These are phyloP conservation scores for Virgularia gustaviana DNA, from an alignment of 92 coral and sea anemone genomes.

Conservation along the genomic window DNA sequence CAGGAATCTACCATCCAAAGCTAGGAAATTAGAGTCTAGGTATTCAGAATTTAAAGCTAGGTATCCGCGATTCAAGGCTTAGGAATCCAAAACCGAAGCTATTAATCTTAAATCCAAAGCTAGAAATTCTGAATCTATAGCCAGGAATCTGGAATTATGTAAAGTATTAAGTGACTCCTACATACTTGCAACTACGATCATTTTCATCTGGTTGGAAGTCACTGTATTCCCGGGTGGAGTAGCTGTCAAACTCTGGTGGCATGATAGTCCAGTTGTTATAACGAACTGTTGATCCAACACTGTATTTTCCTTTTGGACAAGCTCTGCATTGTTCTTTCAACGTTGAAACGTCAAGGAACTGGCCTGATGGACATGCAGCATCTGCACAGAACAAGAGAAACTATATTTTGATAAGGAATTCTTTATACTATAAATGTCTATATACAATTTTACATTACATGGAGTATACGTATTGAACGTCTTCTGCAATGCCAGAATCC, in stretches of 20 bases:
- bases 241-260: conserved; percentile 87
- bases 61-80: no score
- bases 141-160: no score
- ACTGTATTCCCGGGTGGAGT: conserved; percentile 49
- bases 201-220: conserved; percentile 53
- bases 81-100: no score
- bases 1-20: no score
- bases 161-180: no score
- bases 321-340: conserved; percentile 71
- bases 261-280: conserved; percentile 72
- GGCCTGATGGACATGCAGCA: conserved; percentile 73
- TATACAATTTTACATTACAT: no score
- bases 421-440: not conserved
- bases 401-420: not conserved
- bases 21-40: no score
- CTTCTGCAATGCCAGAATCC: no score
- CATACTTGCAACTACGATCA: conserved; percentile 76
- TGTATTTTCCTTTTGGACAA: conserved; percentile 82
- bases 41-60: no score
- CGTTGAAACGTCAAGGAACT: conserved; percentile 74
- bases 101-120: no score
- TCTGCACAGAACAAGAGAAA: conserved; percentile 34
- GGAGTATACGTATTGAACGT: no score
- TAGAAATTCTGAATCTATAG: no score
- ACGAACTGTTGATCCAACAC: conserved; percentile 94